Evolutionary conservation across 1,140 invertebrate genomes (phyloP).

Genomic region (Tigriopus japonicus): DNA sequence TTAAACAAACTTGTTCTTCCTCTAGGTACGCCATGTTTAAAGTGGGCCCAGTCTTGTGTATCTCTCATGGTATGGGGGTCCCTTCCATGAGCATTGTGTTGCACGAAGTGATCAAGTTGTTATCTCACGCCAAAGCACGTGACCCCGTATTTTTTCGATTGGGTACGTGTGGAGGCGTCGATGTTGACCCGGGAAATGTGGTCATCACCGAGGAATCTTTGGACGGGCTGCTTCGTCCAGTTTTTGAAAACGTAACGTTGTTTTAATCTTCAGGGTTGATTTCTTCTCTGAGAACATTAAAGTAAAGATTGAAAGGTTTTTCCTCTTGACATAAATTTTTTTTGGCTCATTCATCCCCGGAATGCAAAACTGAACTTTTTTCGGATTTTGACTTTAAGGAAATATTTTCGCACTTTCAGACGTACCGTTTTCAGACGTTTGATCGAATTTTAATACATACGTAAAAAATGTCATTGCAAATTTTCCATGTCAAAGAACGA

Average conservation of each 20-base stretch:
- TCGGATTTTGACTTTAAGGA: no score
- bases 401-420: no score
- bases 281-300: background rate
- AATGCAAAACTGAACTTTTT: no score
- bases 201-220: constrained; percentile 69
- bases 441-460: no score
- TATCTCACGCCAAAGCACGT: constrained; percentile 68
- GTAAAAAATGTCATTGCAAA: no score
- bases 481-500: no score
- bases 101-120: constrained; percentile 79
- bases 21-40: constrained; percentile 9
- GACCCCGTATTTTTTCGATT: constrained; percentile 79
- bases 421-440: no score
- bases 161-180: constrained; percentile 82
- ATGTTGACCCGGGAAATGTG: constrained; percentile 65
- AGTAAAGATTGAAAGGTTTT: background rate
- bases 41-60: background rate
- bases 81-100: constrained; percentile 76
- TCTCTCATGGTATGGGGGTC: constrained; percentile 78
- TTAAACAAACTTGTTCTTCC: background rate
- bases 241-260: constrained; percentile 38
- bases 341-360: no score
- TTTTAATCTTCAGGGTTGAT: constrained; percentile 2
- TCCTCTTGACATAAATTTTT: constrained; percentile 1
- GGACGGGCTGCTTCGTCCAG: constrained; percentile 52